Percentiles rank a stretch among this genome's conserved stretches.
Evolutionary conservation across 2,113 vertebrate genomes (phyloP).

Genomic region (Tor tambroides): DNA sequence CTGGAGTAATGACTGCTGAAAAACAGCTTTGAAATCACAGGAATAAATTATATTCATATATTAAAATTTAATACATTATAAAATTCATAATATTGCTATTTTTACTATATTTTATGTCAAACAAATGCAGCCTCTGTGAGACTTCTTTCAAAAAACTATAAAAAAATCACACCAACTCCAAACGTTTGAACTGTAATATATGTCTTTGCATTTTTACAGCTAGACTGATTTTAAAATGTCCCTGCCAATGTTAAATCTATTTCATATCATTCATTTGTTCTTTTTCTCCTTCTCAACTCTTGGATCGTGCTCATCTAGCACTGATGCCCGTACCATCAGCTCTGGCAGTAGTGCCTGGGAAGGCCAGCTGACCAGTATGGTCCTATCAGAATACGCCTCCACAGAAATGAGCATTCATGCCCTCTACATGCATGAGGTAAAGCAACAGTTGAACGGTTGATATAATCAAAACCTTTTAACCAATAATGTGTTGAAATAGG

Average conservation of each 20-base stretch:
- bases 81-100: background rate
- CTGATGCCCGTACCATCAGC: slow-evolving; percentile 88
- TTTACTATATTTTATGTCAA: background rate
- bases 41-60: background rate
- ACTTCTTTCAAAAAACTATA: background rate
- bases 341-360: slow-evolving; percentile 97
- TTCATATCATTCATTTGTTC: background rate
- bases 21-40: no score
- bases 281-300: background rate
- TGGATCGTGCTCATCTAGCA: slow-evolving; percentile 69
- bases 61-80: background rate
- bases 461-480: background rate
- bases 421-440: slow-evolving; percentile 96
- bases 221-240: background rate
- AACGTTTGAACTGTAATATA: background rate
- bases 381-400: slow-evolving; percentile 94
- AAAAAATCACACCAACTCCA: background rate
- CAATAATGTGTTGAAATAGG: background rate
- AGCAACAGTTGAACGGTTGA: background rate
- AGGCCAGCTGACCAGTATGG: slow-evolving; percentile 91
- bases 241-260: background rate
- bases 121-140: background rate
- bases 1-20: no score
- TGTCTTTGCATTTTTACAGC: background rate
- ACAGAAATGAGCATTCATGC: slow-evolving; percentile 99